Percentiles rank a stretch among this genome's conserved stretches.
Evolutionary conservation across 2,888 invertebrate genomes (phyloP).

Genomic region (Nebria salina): DNA sequence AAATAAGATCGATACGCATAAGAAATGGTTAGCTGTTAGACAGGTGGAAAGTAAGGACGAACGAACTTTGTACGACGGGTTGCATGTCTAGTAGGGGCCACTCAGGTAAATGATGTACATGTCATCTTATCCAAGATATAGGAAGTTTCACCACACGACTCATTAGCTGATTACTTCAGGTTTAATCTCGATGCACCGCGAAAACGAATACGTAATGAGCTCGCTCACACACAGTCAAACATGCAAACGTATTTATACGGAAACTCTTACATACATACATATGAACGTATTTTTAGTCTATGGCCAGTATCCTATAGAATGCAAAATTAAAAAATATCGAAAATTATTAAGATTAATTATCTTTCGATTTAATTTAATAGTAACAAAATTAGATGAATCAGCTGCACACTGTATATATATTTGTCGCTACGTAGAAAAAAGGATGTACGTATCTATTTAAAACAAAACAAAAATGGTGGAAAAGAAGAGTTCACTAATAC

Average conservation of each 20-base stretch:
- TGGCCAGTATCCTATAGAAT: too few species aligned
- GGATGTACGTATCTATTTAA: too few species aligned
- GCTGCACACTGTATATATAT: too few species aligned
- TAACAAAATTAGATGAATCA: neutral
- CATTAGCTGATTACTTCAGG: slow-evolving; percentile 53
- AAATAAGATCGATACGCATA: neutral
- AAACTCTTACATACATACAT: slow-evolving; percentile 6
- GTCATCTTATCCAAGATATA: slow-evolving; percentile 55
- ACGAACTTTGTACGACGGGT: slow-evolving; percentile 49
- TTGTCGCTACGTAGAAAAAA: too few species aligned
- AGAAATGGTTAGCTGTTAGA: neutral
- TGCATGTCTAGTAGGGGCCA: slow-evolving; percentile 59
- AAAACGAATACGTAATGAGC: slow-evolving; percentile 43
- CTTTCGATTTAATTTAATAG: too few species aligned
- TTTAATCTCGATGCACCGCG: slow-evolving; percentile 44
- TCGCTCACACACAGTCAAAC: neutral
- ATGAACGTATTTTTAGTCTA: neutral
- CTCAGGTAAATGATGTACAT: slow-evolving; percentile 58
- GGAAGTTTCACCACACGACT: slow-evolving; percentile 51
- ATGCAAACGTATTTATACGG: slow-evolving; percentile 20
- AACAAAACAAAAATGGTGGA: too few species aligned
- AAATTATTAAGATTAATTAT: too few species aligned
- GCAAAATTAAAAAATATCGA: too few species aligned
- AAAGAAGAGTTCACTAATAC: neutral
- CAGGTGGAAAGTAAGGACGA: slow-evolving; percentile 7